Percentiles rank a stretch among this genome's conserved stretches.
Conservation (phyloP, 2,888 invertebrate species). For the Troilus luridus region DNA sequence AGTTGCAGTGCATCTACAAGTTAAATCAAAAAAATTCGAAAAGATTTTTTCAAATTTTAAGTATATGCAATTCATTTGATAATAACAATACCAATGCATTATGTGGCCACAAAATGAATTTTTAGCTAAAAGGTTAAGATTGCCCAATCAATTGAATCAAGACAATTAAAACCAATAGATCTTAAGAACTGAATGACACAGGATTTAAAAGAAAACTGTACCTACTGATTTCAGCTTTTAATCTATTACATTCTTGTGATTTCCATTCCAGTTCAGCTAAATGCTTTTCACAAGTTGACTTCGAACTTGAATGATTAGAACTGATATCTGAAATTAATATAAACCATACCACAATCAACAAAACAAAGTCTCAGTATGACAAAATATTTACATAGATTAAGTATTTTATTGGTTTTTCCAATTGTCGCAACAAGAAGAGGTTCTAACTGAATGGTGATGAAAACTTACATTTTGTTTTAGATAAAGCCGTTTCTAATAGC, state of each 20-base stretch:
- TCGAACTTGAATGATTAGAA: slow-evolving; percentile 49
- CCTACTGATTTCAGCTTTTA: slow-evolving; percentile 56
- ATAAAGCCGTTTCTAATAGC: slow-evolving; percentile 59
- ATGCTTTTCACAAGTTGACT: slow-evolving; percentile 58
- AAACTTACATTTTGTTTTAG: slow-evolving; percentile 58
- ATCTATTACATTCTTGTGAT: slow-evolving; percentile 55
- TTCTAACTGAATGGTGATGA: not conserved
- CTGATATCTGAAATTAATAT: slow-evolving; percentile 58
- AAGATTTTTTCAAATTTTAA: too few relatives aligned
- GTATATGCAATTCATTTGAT: not conserved
- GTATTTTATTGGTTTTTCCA: not conserved
- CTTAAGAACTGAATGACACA: not conserved
- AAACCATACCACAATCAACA: slow-evolving; percentile 4
- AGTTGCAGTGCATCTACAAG: too few relatives aligned
- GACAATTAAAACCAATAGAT: not conserved
- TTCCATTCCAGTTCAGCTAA: slow-evolving; percentile 59
- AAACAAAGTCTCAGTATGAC: not conserved
- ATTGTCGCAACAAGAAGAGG: not conserved
- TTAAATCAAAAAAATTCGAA: too few relatives aligned
- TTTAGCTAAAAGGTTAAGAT: not conserved
- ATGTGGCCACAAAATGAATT: not conserved
- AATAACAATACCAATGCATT: not conserved
- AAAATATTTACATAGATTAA: not conserved
- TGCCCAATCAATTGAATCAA: not conserved
- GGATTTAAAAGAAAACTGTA: not conserved